These are phyloP conservation scores for Acropternis orthonyx DNA, from an alignment of 2,797 vertebrate genomes.

Conservation along the genomic window DNA sequence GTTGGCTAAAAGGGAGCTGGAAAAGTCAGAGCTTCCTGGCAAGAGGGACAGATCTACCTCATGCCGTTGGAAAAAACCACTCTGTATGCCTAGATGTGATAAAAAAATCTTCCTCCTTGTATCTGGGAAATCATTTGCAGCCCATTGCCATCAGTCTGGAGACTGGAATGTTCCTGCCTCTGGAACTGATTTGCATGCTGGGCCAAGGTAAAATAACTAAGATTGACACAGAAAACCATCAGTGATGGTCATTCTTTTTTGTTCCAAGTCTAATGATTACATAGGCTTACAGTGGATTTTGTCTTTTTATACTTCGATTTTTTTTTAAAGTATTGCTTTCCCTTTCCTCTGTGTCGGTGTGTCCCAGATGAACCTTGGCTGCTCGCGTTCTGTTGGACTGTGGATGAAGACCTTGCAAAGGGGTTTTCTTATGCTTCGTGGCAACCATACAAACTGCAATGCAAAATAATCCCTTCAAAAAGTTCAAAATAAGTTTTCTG, in stretches of 20 bases:
- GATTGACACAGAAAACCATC: not conserved
- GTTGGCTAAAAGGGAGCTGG: slow-evolving; percentile 1
- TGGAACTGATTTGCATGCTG: not conserved
- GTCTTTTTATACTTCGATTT: not conserved
- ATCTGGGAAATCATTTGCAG: slow-evolving; percentile 27
- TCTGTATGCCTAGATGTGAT: not conserved
- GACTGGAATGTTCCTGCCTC: not conserved
- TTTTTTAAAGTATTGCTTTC: not conserved
- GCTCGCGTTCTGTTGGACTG: fast-evolving
- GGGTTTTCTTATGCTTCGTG: not conserved
- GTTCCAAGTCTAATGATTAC: not conserved
- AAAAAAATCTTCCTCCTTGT: not conserved
- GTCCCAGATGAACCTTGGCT: not conserved
- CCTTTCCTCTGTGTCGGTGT: fast-evolving
- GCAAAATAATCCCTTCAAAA: not conserved
- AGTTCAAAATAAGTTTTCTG: not conserved
- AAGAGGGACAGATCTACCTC: not conserved
- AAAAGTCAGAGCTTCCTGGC: slow-evolving; percentile 26
- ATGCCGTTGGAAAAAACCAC: slow-evolving; percentile 36
- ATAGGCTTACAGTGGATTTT: not conserved
- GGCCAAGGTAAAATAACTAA: not conserved
- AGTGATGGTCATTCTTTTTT: not conserved
- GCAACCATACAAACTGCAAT: not conserved
- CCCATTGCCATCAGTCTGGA: not conserved
- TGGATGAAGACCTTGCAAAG: not conserved